Conservation (phyloP, 2,888 invertebrate species). For the Limnephilus auricula region DNA sequence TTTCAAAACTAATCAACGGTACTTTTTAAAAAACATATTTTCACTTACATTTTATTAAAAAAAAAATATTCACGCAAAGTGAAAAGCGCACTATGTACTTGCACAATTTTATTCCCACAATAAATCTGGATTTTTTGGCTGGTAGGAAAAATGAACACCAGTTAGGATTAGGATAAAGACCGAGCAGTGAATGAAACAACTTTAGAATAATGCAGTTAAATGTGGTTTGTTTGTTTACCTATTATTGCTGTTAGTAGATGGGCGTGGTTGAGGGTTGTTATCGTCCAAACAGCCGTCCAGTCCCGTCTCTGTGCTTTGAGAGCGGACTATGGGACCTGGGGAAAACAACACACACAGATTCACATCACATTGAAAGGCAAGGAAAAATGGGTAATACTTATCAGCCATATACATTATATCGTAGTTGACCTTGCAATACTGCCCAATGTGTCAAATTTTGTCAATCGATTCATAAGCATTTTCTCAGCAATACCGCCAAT, state of each 20-base stretch:
- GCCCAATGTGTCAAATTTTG: no score
- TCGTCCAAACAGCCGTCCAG: conserved; percentile 58
- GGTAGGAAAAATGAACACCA: background rate
- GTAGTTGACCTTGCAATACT: no score
- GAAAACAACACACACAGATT: conserved; percentile 8
- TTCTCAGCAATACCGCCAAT: no score
- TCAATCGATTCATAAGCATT: no score
- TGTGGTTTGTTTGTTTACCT: conserved; percentile 46
- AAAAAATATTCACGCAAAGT: no score
- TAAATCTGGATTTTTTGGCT: no score
- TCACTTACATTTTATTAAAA: no score
- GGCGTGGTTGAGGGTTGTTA: conserved; percentile 31
- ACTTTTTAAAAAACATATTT: no score
- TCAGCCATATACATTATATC: background rate
- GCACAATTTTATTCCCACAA: no score
- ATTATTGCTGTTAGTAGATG: conserved; percentile 47
- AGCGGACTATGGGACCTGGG: conserved; percentile 59
- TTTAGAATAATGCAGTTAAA: background rate
- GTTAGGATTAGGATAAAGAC: background rate
- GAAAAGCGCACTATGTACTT: no score
- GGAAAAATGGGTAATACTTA: background rate
- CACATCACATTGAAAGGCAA: background rate
- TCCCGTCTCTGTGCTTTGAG: conserved; percentile 66
- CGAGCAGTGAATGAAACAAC: background rate
- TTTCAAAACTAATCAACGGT: no score